Base-by-base conservation (phyloP, 2,113 vertebrate species). In the Ursus arctos region DNA sequence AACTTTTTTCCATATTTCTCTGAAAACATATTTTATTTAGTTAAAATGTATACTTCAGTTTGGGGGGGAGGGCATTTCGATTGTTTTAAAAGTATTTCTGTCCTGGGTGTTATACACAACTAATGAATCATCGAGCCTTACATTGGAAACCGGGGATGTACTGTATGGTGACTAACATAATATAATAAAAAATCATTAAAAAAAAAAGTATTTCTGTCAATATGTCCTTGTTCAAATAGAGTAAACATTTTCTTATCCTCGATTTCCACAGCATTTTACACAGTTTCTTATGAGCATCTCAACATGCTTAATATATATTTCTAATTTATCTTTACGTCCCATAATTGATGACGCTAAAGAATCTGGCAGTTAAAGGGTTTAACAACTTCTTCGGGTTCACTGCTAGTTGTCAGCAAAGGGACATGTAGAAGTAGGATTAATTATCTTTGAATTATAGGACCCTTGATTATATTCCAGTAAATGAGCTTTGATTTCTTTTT, bases 51-150 rank as follows among this genome's bases (percentile, higher is more conserved):
- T 31, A 24, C 13, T 28, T 83, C 36, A 9, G 47, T 5, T 63
- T 90, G 72, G 6, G 53, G 22, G 3, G 11, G 59, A 12, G 31
- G 28, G 67, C 71, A 15, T 76, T 95, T 82, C 12, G 69, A 53
- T 79, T 59, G 55, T 65, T 88, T 97, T 59, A 31, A 67, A 91
- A 80, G 6, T 49, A 86, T 92, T 88, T 59, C 40, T 80, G 57
- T 59, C 22, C 36, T 36, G 36, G 36, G 36, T 36, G 36, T 36
- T 36, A 36, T 36, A 36, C 36, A 36, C 36, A 36, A 36, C 36
- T 36, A 36, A 36, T 36, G 36, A 36, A 36, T 36, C 36, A 36
- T 36, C 36, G 36, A 36, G 36, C 36, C 36, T 36, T 36, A 36
- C 36, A 36, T 36, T 2, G 36, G 36, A 36, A 36, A 36, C 36